Base-by-base conservation (phyloP, 30 jellyfish, hydroid and myxozoan species). In the Aurelia aurita region DNA sequence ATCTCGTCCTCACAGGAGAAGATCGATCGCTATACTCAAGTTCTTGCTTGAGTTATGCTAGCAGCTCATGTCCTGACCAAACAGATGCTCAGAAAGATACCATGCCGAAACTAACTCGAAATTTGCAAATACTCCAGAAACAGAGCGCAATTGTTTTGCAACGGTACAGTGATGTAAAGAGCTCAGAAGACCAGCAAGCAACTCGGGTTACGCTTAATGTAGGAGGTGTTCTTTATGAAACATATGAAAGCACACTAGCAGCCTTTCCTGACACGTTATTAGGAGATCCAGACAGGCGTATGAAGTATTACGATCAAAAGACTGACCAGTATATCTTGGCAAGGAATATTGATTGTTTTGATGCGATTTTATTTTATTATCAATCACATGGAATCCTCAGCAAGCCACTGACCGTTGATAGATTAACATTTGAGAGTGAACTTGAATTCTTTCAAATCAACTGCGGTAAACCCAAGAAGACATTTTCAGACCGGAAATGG, bases 341-440 rank as follows among this genome's bases (percentile, higher is more conserved):
- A 44, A 35, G 98, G 32, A 61, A 85, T 47, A 47, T 58, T 15
- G 54, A 31, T 22, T 91, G 90, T 3, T 91, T 91, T 59, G 90
- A 85, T 64, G 93, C 98, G 19, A 80, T 91, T 16, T 85, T 91
- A 54, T 91, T 91, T 63, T 91, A 75, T 77, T 91, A 91, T 69
- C 98, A 91, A 62, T 91, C 98, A 22, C 54, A 77, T 8, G 98
- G 98, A 21, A 91, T 86, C 14, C 90, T 80, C 22, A 35, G 90
- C 20, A 84, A 78, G 60, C 94, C 98, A n/a, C 72, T 47, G 31
- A 26, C 68, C 39, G 80, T 91, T 19, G 90, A 77, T 45, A 80
- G 93, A 57, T 66, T 54, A 35, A 25, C 71, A 0, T 91, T 91
- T 75, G 87, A 65, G 57, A 73, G 67, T 12, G 98, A 91, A 25